Evolutionary conservation across 2,797 vertebrate species (phyloP), one percentile per base, ranked within the genome.

Genomic region (Luscinia megarhynchos): DNA sequence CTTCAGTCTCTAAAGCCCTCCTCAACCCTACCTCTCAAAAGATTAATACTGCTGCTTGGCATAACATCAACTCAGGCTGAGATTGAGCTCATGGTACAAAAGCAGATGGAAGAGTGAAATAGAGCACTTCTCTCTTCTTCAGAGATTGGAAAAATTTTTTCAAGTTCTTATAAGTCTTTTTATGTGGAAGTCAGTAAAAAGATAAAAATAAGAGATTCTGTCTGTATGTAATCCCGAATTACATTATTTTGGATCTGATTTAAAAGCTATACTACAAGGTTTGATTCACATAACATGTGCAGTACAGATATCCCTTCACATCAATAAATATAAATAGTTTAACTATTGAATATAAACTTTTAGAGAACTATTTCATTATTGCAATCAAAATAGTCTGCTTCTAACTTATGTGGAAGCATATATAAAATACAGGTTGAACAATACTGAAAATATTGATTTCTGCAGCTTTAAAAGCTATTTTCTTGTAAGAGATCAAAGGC

Each of bases 271-370:
- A 50, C n/a, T 41, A 34, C 38, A 50, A 94, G 26, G 59, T 54
- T 88, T 94, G 80, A 95, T 91, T 88, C 80, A 95, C 90, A 64
- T 90, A 96, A 91, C 88, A 94, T 73, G 74, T 96, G 90, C 83
- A 87, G 54, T 80, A 88, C 89, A 94, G 79, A 78, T 84, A 91
- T 77, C 77, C 91, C 87, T 79, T 80, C 87, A 83, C 86, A 84
- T 90, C 72, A 79, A 91, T 95, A 92, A 89, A 91, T 89, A 96
- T 63, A 91, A 94, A 73, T 58, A 80, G 62, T 12, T 61, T 74
- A 94, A 94, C 85, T 87, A 89, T 82, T 79, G 85, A 83, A 91
- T 86, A 96, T 84, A 96, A 94, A 95, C 61, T 93, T 95, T 83
- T 76, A 94, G 74, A 96, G 89, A 95, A 94, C 80, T 23, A 90